Evolutionary conservation across 2,797 vertebrate genomes (phyloP).

Genomic region (Eurystomus glaucurus): DNA sequence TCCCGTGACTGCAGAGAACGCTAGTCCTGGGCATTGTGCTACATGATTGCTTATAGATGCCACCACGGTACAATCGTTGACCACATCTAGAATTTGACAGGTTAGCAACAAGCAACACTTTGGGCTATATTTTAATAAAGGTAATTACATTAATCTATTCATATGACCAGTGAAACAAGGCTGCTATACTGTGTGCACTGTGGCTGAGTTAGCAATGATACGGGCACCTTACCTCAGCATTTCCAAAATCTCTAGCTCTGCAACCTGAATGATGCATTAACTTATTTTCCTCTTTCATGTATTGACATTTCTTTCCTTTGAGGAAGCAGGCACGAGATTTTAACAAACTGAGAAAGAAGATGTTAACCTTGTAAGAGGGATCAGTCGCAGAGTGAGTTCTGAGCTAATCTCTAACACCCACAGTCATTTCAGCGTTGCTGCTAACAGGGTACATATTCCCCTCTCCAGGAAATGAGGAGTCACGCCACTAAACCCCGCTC

Average conservation of each 20-base stretch:
- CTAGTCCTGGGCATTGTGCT: neutral
- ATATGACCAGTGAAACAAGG: neutral
- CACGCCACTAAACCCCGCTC: neutral
- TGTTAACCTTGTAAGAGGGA: neutral
- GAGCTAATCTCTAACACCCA: neutral
- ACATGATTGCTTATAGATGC: neutral
- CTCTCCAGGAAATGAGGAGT: neutral
- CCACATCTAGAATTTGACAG: neutral
- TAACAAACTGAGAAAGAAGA: conserved; percentile 12
- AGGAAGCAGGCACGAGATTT: conserved; percentile 33
- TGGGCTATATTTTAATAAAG: neutral
- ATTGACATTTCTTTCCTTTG: conserved; percentile 42
- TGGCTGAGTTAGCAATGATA: conserved; percentile 3
- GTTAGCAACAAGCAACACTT: neutral
- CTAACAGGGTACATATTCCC: neutral
- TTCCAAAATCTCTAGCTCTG: conserved; percentile 48
- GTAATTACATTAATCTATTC: neutral
- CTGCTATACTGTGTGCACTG: neutral
- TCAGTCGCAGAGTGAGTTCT: neutral
- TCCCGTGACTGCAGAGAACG: neutral
- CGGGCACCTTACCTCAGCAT: conserved; percentile 26
- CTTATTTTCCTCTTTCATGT: conserved; percentile 20
- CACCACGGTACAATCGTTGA: fast-evolving
- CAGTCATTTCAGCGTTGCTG: neutral
- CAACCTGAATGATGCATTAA: conserved; percentile 17